Conservation (phyloP, 2,113 vertebrate genomes). For the Rhineura floridana region DNA sequence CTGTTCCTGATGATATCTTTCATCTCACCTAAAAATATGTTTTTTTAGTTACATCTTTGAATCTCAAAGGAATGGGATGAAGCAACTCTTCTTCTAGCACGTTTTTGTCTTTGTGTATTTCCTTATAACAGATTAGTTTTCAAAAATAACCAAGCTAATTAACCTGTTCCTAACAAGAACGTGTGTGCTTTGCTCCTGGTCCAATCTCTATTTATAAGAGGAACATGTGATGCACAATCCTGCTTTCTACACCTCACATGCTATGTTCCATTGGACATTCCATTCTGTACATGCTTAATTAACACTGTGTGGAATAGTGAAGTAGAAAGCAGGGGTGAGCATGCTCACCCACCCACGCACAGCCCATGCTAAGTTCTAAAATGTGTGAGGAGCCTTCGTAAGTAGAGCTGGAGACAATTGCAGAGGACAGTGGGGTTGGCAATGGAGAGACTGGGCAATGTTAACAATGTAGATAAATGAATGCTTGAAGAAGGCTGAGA, state of each 20-base stretch:
- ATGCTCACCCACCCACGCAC: too few species aligned
- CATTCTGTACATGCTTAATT: too few species aligned
- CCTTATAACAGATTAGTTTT: neutral
- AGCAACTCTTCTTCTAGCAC: neutral
- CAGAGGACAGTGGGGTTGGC: too few species aligned
- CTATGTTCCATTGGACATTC: neutral
- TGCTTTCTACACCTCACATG: neutral
- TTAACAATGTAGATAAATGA: too few species aligned
- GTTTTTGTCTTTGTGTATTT: neutral
- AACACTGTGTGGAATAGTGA: neutral
- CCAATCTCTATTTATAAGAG: neutral
- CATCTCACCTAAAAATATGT: slow-evolving; percentile 32
- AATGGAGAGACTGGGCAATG: too few species aligned
- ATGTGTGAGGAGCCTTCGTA: neutral
- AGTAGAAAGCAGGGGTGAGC: neutral
- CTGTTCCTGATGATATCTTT: slow-evolving; percentile 47
- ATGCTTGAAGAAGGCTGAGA: too few species aligned
- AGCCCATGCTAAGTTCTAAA: too few species aligned
- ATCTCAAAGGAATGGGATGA: neutral
- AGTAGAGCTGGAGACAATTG: too few species aligned
- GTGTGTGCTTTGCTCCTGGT: neutral
- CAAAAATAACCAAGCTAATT: slow-evolving; percentile 22
- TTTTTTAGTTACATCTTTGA: slow-evolving; percentile 24
- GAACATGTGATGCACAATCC: neutral
- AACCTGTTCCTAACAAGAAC: slow-evolving; percentile 4